Evolutionary conservation across 2,113 vertebrate species (phyloP).

Genomic region (Phrynocephalus versicolor): DNA sequence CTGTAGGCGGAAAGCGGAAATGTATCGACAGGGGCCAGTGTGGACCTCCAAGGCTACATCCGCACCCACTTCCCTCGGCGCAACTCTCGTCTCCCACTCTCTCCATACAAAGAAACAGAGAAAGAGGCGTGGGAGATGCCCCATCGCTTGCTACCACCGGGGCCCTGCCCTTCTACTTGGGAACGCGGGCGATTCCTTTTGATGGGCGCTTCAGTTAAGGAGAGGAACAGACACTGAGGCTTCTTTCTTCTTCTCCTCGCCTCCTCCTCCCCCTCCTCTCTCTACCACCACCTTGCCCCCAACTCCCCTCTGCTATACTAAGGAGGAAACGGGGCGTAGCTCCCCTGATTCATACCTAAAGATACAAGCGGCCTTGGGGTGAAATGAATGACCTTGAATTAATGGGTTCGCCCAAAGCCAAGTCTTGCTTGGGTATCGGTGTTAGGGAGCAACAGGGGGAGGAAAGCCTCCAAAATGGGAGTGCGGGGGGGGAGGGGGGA

Average conservation of each 20-base stretch:
- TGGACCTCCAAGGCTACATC: neutral
- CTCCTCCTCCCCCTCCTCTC: neutral
- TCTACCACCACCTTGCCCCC: neutral
- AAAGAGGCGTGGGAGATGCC: too few relatives aligned
- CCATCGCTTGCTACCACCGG: neutral
- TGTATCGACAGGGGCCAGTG: neutral
- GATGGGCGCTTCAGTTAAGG: neutral
- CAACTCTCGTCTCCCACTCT: neutral
- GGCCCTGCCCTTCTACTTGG: neutral
- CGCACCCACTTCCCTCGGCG: neutral
- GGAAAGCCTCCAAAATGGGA: conserved; percentile 66
- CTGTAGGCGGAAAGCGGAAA: neutral
- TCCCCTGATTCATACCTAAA: conserved; percentile 56
- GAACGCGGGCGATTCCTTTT: neutral
- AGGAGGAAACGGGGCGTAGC: conserved; percentile 38
- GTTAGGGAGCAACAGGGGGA: conserved; percentile 68
- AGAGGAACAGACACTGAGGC: neutral
- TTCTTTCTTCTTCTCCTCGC: neutral
- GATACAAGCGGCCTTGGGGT: conserved; percentile 57
- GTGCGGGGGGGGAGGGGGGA: conserved; percentile 46
- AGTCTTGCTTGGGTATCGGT: conserved; percentile 62
- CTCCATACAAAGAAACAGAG: neutral
- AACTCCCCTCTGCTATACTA: neutral
- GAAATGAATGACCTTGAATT: conserved; percentile 67
- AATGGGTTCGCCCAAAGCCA: conserved; percentile 58